Percentiles rank a stretch among this genome's conserved stretches.
Evolutionary conservation across 1,140 invertebrate genomes (phyloP).

Genomic region (Macrostomum lignano): DNA sequence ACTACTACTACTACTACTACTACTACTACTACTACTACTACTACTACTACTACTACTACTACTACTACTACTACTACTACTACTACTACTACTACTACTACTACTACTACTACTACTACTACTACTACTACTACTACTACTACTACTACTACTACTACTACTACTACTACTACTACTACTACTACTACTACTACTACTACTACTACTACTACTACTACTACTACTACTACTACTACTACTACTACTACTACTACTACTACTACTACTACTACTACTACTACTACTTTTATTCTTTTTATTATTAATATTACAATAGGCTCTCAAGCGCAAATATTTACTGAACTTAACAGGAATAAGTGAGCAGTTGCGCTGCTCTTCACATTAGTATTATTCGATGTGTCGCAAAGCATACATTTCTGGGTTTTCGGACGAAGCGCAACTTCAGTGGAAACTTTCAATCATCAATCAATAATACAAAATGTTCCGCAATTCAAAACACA

Average conservation of each 20-base stretch:
- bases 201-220: neutral
- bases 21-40: neutral
- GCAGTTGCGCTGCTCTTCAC: too few relatives aligned
- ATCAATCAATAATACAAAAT: too few relatives aligned
- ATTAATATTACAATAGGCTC: constrained; percentile 2
- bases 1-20: constrained; percentile 3
- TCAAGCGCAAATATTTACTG: too few relatives aligned
- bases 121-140: constrained; percentile 2
- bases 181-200: neutral
- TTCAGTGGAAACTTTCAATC: too few relatives aligned
- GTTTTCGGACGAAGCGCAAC: too few relatives aligned
- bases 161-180: neutral
- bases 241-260: neutral
- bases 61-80: neutral
- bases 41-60: neutral
- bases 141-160: constrained; percentile 2
- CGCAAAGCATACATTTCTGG: too few relatives aligned
- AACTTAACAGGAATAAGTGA: too few relatives aligned
- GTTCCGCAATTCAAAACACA: too few relatives aligned
- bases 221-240: constrained; percentile 1
- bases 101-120: neutral
- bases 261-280: neutral
- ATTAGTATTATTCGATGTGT: too few relatives aligned
- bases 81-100: constrained; percentile 2
- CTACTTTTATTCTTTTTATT: constrained; percentile 2